Base-by-base conservation (phyloP, 2,113 vertebrate genomes). In the Datnioides undecimradiatus region DNA sequence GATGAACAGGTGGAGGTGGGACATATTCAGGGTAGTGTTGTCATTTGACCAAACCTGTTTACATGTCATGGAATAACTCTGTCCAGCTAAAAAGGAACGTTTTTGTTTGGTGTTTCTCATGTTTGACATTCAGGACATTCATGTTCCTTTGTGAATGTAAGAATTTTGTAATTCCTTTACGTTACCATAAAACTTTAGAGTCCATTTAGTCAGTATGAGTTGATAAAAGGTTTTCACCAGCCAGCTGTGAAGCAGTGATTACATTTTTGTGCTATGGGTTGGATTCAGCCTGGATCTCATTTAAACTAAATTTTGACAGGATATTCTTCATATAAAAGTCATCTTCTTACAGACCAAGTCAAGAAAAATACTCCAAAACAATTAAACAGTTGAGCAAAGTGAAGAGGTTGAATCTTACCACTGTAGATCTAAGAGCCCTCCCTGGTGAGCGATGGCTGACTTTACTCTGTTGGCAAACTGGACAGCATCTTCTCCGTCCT, bases 401-500 rank as follows among this genome's bases (percentile, higher is more conserved):
- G 8, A 58, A 31, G 10, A 67, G 43, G 31, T 34, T 41, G 8
- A 19, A 31, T 92, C 95, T 95, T 91, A 99, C 98, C 98, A 99
- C 65, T 96, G 92, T 52, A 99, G 94, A 76, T 99, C 98, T 8
- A 99, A 89, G 64, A 99, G 92, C 46, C 98, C 98, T 88, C 98
- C 98, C 93, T 96, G 96, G 41, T 60, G 94, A 63, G 98, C 98
- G 33, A 99, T 98, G 72, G 96, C 96, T 1, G 98, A 97, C 75
- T 94, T 99, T 62, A 99, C 98, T 89, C 97, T 95, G 90, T 98
- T 97, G 81, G 98, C 98, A 96, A 99, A 99, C 70, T 96, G 96
- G 62, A 99, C 97, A 5, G 98, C 97, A 82, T 98, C 96, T 93
- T 99, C 97, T 16, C 92, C 95, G 79, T 96, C 95, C 98, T 99